Base-by-base conservation (phyloP, 2,888 invertebrate genomes). In the Temnothorax ravouxi region DNA sequence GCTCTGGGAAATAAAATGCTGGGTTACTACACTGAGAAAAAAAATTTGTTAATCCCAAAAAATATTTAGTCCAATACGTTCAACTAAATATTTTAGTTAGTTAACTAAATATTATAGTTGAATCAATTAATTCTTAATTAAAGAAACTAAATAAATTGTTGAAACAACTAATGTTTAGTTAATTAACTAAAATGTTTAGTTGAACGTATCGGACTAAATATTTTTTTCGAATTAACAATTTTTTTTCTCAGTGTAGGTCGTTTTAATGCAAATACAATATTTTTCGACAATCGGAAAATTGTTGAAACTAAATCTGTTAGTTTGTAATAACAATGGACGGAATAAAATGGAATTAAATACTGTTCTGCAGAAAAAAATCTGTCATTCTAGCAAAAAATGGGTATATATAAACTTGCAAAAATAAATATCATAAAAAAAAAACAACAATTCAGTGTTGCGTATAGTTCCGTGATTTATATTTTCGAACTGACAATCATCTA, bases 361-460 rank as follows among this genome's bases (percentile, higher is more conserved):
- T 5, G 18, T 5, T 64, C 25, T 8, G 44, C 9, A 44, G 62
- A 15, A 29, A 64, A 4, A 64, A 64, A 41, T 1, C n/a, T 41
- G 8, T 41, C 41, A 41, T 41, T 64, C 21, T 64, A 4, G 5
- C 2, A 62, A 41, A 41, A 66, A 25, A 8, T 8, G 15, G 8
- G 8, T 21, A 44, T 15, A 25, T 9, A 25, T 21, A 5, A 62
- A 41, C n/a, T 41, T 15, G 64, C 25, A 15, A 66, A 66, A 44
- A 25, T 44, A 66, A 25, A 66, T 62, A 38, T 66, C 8, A 38
- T 38, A 62, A n/a, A 66, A 44, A 44, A 66, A 25, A 56, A 15
- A 6, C 8, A 66, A 25, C 44, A 44, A 44, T 25, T 25, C 15
- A 0, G 0, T 0, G 0, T 0, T 15, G 8, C 21, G 8, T 44